phyloP scores from a whole-genome alignment of 2,113 vertebrate genomes.

The Arizona elegans region DNA sequence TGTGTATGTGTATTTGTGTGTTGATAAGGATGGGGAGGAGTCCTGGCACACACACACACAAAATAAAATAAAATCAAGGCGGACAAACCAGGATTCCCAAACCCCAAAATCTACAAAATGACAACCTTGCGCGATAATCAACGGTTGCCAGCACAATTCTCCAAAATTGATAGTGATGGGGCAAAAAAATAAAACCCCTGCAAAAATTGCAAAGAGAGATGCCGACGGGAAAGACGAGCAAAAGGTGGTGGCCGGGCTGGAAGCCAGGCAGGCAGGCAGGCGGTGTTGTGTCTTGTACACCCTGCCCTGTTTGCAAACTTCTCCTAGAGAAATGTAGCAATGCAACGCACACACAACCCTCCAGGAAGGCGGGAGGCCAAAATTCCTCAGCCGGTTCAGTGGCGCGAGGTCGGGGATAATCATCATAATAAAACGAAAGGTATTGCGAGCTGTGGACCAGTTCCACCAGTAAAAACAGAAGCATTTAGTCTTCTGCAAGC shows the following conservation, averaged over 20 bases:
- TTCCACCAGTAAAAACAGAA: not conserved
- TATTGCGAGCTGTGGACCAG: not conserved
- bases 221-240: not conserved
- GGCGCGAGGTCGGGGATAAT: not conserved
- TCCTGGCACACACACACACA: too few species aligned
- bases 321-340: not conserved
- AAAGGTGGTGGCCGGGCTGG: not conserved
- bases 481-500: not conserved
- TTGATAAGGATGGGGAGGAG: not conserved
- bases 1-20: too few species aligned
- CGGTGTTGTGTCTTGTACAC: too few species aligned
- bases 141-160: not conserved
- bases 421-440: not conserved
- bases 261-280: not conserved
- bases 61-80: not conserved
- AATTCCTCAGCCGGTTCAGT: not conserved
- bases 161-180: too few species aligned
- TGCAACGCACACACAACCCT: too few species aligned
- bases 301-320: not conserved
- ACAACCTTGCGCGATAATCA: not conserved
- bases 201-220: not conserved
- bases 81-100: not conserved
- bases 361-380: not conserved
- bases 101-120: not conserved
- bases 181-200: too few species aligned